A percentile compares a stretch with the other conserved stretches of the same genome.
Evolutionary conservation across 2,888 invertebrate genomes (phyloP).

Genomic region (Tetrapedia diversipes): DNA sequence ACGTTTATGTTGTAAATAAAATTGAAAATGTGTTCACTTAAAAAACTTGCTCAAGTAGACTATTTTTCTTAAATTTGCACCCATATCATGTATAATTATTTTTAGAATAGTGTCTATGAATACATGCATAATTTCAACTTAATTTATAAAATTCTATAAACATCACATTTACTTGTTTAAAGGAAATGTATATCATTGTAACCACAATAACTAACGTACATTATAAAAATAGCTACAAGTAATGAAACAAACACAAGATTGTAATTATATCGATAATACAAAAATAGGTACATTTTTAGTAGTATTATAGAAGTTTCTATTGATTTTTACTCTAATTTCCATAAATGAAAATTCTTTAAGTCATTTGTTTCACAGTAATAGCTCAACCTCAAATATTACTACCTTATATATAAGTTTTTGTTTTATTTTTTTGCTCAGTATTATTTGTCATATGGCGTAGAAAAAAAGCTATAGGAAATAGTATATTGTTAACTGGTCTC

Average conservation of each 20-base stretch:
- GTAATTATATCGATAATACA: conserved; percentile 74
- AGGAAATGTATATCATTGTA: conserved; percentile 66
- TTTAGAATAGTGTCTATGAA: conserved; percentile 12
- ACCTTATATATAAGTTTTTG: conserved; percentile 23
- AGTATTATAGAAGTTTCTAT: conserved; percentile 12
- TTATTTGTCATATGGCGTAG: conserved; percentile 86
- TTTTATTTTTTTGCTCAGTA: conserved; percentile 83
- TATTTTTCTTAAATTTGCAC: neutral
- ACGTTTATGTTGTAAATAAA: neutral
- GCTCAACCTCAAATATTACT: conserved; percentile 7
- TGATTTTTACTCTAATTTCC: conserved; percentile 2
- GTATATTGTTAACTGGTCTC: conserved; percentile 91
- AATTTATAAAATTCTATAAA: conserved; percentile 7
- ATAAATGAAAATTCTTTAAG: conserved; percentile 10
- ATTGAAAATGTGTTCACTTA: conserved; percentile 2
- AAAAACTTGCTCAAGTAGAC: neutral
- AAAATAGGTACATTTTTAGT: conserved; percentile 71
- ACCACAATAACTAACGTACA: conserved; percentile 71
- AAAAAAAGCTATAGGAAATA: conserved; percentile 85
- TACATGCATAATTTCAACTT: conserved; percentile 1
- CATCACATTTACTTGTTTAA: conserved; percentile 51
- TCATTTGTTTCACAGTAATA: conserved; percentile 15
- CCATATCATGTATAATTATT: conserved; percentile 7
- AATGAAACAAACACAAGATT: conserved; percentile 70
- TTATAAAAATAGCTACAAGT: conserved; percentile 67